phyloP scores from a whole-genome alignment of 1,140 invertebrate genomes.

The Scaptomyza montana region DNA sequence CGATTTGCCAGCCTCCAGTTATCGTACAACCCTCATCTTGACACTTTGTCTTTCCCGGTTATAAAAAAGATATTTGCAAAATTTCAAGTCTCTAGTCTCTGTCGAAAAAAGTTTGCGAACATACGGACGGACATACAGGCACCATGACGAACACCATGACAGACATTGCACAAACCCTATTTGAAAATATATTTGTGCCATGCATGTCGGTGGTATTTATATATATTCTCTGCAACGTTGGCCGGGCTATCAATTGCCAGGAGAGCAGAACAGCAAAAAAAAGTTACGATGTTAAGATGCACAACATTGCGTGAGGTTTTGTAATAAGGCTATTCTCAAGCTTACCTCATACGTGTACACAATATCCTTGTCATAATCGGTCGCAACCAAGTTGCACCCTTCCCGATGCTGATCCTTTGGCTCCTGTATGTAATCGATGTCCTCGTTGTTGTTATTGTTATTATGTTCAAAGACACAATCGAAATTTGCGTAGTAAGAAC shows the following conservation, averaged over 20 bases:
- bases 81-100: too few relatives aligned
- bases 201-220: too few relatives aligned
- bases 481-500: constrained; percentile 70
- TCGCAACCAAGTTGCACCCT: constrained; percentile 26
- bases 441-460: constrained; percentile 38
- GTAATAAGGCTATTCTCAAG: constrained; percentile 73
- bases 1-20: too few relatives aligned
- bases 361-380: constrained; percentile 60
- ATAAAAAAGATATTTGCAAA: too few relatives aligned
- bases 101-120: too few relatives aligned
- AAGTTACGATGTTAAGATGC: constrained; percentile 38
- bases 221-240: constrained; percentile 21
- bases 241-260: constrained; percentile 5
- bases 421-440: constrained; percentile 6
- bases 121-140: too few relatives aligned
- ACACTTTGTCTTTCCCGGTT: too few relatives aligned
- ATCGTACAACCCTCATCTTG: too few relatives aligned
- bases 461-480: constrained; percentile 57
- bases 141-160: too few relatives aligned
- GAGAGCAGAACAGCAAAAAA: constrained; percentile 51
- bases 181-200: too few relatives aligned
- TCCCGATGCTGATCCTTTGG: constrained; percentile 13
- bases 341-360: constrained; percentile 83
- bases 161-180: too few relatives aligned
- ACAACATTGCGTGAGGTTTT: constrained; percentile 20